Evolutionary conservation across 2,888 invertebrate species (phyloP), one percentile per base, ranked within the genome.

Genomic region (Maniola hyperantus): DNA sequence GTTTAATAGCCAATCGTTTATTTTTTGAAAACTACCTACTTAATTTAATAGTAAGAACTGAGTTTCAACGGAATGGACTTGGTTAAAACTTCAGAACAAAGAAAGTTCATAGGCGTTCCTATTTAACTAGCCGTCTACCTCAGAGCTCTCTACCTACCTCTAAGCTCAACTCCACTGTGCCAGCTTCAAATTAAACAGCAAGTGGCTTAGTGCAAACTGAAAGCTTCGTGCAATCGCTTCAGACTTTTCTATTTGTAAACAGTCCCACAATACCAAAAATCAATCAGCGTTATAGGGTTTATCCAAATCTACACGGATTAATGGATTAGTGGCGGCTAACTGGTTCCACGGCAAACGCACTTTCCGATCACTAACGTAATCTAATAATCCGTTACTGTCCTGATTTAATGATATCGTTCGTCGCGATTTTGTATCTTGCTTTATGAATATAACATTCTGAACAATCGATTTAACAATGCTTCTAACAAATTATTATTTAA

Each of bases 231-330:
- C 88, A 50, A 89, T 89, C 84, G 87, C 85, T 85, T 77, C 81
- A 83, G 83, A 84, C 84, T 87, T 90, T 89, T 89, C 87, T 91
- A 83, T 88, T 89, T 88, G 84, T 88, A 87, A 84, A 87, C 81
- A 83, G 84, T 79, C 77, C 79, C 75, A 77, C 77, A 83, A 78
- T 79, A 80, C 77, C 83, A 84, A 83, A 84, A 89, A 90, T 91
- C 90, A 91, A 91, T 91, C 91, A 89, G 82, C 78, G 85, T 89
- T 89, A 91, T 89, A 83, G 89, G 83, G 83, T 84, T 87, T 83
- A 87, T 84, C 82, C 85, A 80, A 87, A 85, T 89, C 85, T 85
- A 81, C 76, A 76, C 79, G 86, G 87, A 89, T 90, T 90, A 89
- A 84, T 80, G 80, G 79, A 89, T 90, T 90, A 89, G 85, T 80